Base-by-base conservation (phyloP, 2,888 invertebrate species). In the Drosophila cognata region DNA sequence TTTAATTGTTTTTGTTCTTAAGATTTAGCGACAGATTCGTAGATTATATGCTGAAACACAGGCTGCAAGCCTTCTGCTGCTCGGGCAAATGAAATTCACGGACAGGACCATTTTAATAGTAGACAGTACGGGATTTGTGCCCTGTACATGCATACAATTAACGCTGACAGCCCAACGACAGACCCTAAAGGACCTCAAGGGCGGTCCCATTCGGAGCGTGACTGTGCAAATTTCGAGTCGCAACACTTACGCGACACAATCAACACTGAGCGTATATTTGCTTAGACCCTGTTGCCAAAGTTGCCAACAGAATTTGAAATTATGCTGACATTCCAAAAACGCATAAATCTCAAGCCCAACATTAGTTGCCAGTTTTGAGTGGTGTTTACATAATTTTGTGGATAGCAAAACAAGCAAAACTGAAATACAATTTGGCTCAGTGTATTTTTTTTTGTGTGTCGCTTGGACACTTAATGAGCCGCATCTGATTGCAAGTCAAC, bases 401-500 rank as follows among this genome's bases (percentile, higher is more conserved):
- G 21, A 21, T 21, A 21, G 21, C 21, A 2, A 16, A 16, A 21
- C n/a, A 52, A 52, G 52, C 31, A 21, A 16, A 16, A 21, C 18
- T 16, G 2, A 2, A 2, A 8, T 2, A 25, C 28, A 38, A 46
- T 74, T 59, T 55, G 16, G 41, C 48, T 25, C 57, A 60, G 60
- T 76, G 80, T 60, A 79, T 2, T 31, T 11, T 6, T 29, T 46
- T 8, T n/a, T 11, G 13, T 52, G 46, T n/a, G 36, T 35, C 3
- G 48, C 33, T 55, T 31, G 29, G 33, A 29, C 35, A 41, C 35
- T 48, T 67, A 77, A 77, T 77, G 78, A 53, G 63, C 57, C 78
- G 61, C 78, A 68, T 56, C 64, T 77, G 72, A 77, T 72, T 65
- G 56, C 53, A 67, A 58, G 57, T 60, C n/a, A 48, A 57, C 38